Evolutionary conservation across 2,113 vertebrate genomes (phyloP).

Genomic region (Ellobius talpinus): DNA sequence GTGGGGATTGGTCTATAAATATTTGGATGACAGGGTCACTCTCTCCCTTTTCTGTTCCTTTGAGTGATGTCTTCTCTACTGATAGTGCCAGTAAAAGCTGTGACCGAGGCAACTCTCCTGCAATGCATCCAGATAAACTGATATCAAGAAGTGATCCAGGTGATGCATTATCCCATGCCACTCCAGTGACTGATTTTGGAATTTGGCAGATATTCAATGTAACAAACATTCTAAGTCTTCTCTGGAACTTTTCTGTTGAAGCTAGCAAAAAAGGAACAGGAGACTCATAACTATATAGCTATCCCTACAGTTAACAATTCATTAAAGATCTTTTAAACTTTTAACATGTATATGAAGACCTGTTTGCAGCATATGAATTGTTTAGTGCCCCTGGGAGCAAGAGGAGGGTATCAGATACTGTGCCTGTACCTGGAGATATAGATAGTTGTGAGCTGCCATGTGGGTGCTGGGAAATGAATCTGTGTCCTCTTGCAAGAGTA

Average conservation of each 20-base stretch:
- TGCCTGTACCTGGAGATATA: background rate
- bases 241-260: constrained; percentile 30
- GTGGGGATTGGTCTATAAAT: background rate
- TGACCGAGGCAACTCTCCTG: background rate
- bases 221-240: background rate
- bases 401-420: background rate
- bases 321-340: background rate
- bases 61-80: background rate
- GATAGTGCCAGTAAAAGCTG: background rate
- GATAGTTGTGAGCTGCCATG: background rate
- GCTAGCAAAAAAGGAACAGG: background rate
- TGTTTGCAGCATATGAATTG: background rate
- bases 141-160: background rate
- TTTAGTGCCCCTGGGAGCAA: background rate
- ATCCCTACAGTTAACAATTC: background rate
- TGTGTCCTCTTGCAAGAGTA: background rate
- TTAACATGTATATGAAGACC: background rate
- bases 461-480: background rate
- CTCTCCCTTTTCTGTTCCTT: background rate
- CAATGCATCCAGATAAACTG: background rate
- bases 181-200: background rate
- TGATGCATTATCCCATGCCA: background rate
- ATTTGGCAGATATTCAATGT: background rate
- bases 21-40: background rate
- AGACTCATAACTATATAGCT: background rate